Evolutionary conservation across 2,888 invertebrate species (phyloP), one percentile per base, ranked within the genome.

Genomic region (Syrista parreyssii): DNA sequence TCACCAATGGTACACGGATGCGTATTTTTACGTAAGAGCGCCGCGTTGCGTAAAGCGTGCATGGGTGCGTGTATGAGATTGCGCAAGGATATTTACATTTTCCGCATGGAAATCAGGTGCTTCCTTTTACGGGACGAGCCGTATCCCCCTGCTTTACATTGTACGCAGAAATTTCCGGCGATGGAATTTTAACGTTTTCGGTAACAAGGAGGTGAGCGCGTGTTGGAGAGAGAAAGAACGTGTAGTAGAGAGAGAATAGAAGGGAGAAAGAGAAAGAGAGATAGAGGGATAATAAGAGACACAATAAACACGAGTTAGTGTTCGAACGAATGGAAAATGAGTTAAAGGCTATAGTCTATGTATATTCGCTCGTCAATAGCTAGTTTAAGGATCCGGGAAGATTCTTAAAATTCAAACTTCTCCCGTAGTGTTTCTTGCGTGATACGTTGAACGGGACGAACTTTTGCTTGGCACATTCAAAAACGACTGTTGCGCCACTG

Each of bases 51-150:
- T 34, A n/a, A n/a, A 36, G 30, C 23, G 74, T 23, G 34, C 36
- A n/a, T 33, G 74, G 2, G 35, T 23, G 73, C 71, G 77, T 75
- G 33, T 30, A 73, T 23, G 77, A 40, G 55, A 75, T 77, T 36
- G 77, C 32, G 75, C 12, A 55, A 75, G 71, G 75, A 77, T 77
- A 77, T 77, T 77, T 55, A 75, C 77, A 75, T 77, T 77, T 77
- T 68, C 55, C 77, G 77, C 75, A 77, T 77, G 77, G 71, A 77
- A 77, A 77, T 77, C 71, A 75, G 75, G 71, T 71, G 32, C 74
- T 77, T 77, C 33, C 77, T 12, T 34, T 32, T 68, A 68, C 11
- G 40, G 23, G 11, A 11, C 11, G 55, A 32, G 11, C 30, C 31
- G 12, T 76, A 31, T 68, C 68, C 35, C 35, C 55, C 32, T 55